These are phyloP conservation scores for Sphaeramia orbicularis DNA, from an alignment of 2,797 vertebrate genomes.

Conservation along the genomic window DNA sequence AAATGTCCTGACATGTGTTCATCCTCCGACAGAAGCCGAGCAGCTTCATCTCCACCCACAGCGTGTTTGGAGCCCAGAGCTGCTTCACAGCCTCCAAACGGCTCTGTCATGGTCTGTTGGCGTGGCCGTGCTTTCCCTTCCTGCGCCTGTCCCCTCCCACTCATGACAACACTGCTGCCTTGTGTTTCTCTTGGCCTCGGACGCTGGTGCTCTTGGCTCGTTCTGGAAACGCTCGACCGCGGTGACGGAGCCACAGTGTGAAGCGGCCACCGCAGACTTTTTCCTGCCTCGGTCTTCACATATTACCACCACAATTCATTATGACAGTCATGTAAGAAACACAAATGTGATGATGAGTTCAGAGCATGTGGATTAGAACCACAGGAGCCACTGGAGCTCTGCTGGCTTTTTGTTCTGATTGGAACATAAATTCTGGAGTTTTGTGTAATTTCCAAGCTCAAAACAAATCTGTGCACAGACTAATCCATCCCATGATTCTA, in stretches of 20 bases:
- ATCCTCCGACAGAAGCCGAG: slow-evolving; percentile 8
- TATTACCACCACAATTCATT: neutral
- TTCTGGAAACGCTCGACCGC: slow-evolving; percentile 42
- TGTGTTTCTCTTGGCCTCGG: slow-evolving; percentile 60
- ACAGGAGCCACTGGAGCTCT: too few species aligned
- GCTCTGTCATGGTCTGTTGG: slow-evolving; percentile 41
- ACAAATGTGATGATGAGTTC: neutral
- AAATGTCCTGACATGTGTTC: slow-evolving; percentile 30
- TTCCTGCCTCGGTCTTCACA: slow-evolving; percentile 1
- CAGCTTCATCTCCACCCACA: slow-evolving; percentile 13
- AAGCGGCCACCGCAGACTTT: slow-evolving; percentile 7
- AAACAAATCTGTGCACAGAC: too few species aligned
- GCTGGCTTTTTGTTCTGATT: too few species aligned
- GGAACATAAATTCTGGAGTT: too few species aligned
- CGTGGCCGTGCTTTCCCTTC: slow-evolving; percentile 44
- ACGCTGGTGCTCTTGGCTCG: slow-evolving; percentile 42
- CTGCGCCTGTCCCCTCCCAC: slow-evolving; percentile 48
- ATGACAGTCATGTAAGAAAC: neutral
- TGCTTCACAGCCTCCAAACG: slow-evolving; percentile 27
- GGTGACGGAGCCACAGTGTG: slow-evolving; percentile 16
- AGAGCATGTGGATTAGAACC: too few species aligned
- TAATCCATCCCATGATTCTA: too few species aligned
- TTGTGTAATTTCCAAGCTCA: too few species aligned
- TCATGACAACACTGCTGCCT: slow-evolving; percentile 51
- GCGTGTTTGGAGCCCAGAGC: slow-evolving; percentile 6